phyloP scores from a whole-genome alignment of 2,797 vertebrate species.

The Pseudopleuronectes americanus region DNA sequence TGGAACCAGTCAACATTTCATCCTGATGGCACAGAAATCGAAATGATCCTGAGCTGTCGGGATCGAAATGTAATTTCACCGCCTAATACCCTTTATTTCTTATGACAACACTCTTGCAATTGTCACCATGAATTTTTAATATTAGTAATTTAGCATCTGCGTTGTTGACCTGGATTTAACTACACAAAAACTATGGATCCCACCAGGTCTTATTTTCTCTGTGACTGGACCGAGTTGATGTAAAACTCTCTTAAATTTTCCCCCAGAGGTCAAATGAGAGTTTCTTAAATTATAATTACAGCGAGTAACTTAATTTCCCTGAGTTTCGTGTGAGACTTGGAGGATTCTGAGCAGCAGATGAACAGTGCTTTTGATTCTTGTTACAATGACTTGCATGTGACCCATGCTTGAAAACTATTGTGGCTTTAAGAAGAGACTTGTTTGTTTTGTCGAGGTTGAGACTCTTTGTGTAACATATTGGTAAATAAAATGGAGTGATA shows the following conservation, averaged over 20 bases:
- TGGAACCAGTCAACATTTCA: constrained; percentile 10
- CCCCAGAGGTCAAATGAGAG: constrained; percentile 25
- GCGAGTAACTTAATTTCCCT: constrained; percentile 1
- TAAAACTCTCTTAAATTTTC: constrained; percentile 2
- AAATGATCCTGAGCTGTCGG: not conserved
- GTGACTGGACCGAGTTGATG: constrained; percentile 4
- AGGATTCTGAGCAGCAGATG: constrained; percentile 13
- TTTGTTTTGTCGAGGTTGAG: constrained; percentile 22
- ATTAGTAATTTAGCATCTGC: not conserved
- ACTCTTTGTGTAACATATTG: constrained; percentile 19
- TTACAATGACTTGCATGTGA: constrained; percentile 36
- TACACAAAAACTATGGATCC: not conserved
- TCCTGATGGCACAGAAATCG: not conserved
- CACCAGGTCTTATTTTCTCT: constrained; percentile 9
- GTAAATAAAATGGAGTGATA: constrained; percentile 26
- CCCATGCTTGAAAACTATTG: constrained; percentile 24
- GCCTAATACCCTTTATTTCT: not conserved
- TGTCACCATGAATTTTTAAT: constrained; percentile 2
- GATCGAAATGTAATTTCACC: constrained; percentile 4
- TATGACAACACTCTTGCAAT: not conserved
- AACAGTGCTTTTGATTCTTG: constrained; percentile 25
- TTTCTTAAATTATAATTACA: constrained; percentile 21
- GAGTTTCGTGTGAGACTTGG: constrained; percentile 24
- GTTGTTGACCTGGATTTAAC: constrained; percentile 9
- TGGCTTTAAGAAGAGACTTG: constrained; percentile 18